Evolutionary conservation across 2,888 invertebrate genomes (phyloP).

Genomic region (Amphipyra tragopoginis): DNA sequence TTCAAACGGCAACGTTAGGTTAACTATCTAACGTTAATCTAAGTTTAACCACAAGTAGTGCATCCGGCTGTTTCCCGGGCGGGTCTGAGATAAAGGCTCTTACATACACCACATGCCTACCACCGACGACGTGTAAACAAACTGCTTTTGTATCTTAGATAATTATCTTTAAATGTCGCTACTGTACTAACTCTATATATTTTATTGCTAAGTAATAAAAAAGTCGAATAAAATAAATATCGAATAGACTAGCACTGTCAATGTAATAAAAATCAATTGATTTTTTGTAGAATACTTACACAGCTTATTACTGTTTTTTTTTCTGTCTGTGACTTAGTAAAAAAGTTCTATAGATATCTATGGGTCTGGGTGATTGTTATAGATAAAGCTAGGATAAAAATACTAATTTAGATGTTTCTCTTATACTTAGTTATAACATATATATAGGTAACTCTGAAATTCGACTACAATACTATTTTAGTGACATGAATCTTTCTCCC

Average conservation of each 20-base stretch:
- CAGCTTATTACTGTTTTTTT: no score
- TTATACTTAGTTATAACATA: no score
- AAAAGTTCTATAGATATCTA: no score
- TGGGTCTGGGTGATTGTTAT: no score
- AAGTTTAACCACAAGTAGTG: slow-evolving; percentile 49
- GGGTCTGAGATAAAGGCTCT: slow-evolving; percentile 64
- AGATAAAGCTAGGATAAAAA: no score
- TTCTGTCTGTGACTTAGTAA: no score
- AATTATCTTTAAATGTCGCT: slow-evolving; percentile 59
- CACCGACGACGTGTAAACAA: slow-evolving; percentile 64
- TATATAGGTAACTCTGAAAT: no score
- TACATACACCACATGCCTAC: slow-evolving; percentile 67
- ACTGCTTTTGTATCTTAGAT: slow-evolving; percentile 54
- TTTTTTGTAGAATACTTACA: neutral
- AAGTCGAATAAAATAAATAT: slow-evolving; percentile 25
- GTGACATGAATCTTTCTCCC: no score
- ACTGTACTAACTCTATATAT: slow-evolving; percentile 35
- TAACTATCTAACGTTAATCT: slow-evolving; percentile 27
- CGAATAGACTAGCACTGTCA: slow-evolving; percentile 1
- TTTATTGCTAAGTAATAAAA: slow-evolving; percentile 48
- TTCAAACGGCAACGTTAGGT: no score
- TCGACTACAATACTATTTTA: no score
- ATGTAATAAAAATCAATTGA: slow-evolving; percentile 3
- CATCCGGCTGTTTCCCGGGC: slow-evolving; percentile 30
- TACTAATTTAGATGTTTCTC: no score